Conservation (phyloP, 2,113 vertebrate species). For the Chloebia gouldiae region DNA sequence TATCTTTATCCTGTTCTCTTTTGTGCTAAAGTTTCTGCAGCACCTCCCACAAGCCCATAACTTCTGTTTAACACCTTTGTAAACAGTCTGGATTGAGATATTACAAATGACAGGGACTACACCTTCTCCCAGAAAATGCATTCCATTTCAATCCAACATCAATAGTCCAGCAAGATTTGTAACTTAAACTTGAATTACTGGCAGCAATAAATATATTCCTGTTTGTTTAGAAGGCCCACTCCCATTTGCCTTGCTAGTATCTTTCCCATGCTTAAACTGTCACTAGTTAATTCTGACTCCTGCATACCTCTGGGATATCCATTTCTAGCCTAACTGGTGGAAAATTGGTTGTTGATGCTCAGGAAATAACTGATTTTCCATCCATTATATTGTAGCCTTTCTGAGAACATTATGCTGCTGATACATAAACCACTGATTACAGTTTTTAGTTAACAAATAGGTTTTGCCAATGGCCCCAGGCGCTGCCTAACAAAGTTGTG, state of each 20-base stretch:
- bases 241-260: not conserved
- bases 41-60: not conserved
- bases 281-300: conserved; percentile 16
- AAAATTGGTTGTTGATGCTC: conserved; percentile 74
- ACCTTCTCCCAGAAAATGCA: not conserved
- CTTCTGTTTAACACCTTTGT: not conserved
- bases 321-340: conserved; percentile 71
- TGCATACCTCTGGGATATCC: conserved; percentile 48
- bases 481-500: conserved; percentile 62
- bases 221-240: not conserved
- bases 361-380: conserved; percentile 78
- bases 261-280: conserved; percentile 4
- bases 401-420: not conserved
- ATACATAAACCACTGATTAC: conserved; percentile 71
- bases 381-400: conserved; percentile 64
- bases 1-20: not conserved
- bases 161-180: not conserved
- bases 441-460: conserved; percentile 67
- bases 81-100: not conserved
- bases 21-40: not conserved
- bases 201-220: not conserved
- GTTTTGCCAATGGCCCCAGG: conserved; percentile 51
- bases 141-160: not conserved
- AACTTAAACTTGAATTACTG: not conserved
- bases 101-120: not conserved